These are phyloP conservation scores for Pelecanoides urinatrix DNA, from an alignment of 2,113 vertebrate genomes.

Conservation along the genomic window DNA sequence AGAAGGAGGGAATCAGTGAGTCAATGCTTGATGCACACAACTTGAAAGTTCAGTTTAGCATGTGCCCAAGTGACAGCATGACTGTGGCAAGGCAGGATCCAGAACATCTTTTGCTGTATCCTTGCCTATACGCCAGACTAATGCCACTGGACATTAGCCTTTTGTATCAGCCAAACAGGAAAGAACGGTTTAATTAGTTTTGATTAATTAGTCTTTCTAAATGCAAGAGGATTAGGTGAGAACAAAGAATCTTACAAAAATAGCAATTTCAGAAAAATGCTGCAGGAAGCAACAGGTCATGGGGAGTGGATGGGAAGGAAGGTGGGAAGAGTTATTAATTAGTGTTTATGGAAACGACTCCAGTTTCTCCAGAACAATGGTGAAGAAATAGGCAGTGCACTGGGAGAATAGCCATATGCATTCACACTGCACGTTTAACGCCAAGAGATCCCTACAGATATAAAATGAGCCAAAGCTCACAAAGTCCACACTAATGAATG, in stretches of 20 bases:
- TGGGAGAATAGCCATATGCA: background rate
- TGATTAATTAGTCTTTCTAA: background rate
- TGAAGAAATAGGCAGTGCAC: background rate
- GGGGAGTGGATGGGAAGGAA: background rate
- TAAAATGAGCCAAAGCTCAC: background rate
- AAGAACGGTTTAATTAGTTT: background rate
- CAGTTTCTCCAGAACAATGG: background rate
- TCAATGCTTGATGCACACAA: background rate
- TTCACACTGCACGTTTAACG: accelerated
- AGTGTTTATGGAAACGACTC: background rate
- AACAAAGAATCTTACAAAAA: background rate
- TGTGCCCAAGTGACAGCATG: background rate
- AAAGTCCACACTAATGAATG: background rate
- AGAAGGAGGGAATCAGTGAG: background rate
- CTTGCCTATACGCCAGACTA: background rate
- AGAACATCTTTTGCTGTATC: background rate
- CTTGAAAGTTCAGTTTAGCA: background rate
- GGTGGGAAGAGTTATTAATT: background rate
- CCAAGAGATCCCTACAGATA: background rate
- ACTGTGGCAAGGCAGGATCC: background rate
- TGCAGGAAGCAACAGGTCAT: background rate
- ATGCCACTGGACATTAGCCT: background rate
- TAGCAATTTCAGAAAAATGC: background rate
- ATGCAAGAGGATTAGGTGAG: background rate
- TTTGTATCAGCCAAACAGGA: background rate